Evolutionary conservation across 2,113 vertebrate genomes (phyloP).

Genomic region (Orientallactaga bullata): DNA sequence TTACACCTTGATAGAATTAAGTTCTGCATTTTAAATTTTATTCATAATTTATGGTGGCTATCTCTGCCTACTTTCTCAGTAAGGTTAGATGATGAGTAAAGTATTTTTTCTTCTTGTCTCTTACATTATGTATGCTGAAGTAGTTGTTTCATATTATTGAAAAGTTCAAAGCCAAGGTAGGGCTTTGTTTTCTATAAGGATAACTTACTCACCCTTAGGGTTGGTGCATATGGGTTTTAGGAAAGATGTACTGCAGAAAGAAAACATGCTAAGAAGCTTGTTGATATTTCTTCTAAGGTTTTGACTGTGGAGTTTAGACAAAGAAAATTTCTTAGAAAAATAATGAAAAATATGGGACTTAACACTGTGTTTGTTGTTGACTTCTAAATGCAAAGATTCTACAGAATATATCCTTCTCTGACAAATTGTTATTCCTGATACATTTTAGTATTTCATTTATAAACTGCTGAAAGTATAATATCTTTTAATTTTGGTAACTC

Average conservation of each 20-base stretch:
- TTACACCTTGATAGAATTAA: not conserved
- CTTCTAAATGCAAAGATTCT: conserved; percentile 44
- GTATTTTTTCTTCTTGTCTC: conserved; percentile 26
- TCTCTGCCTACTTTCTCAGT: not conserved
- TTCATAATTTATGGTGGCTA: conserved; percentile 33
- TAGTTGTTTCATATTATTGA: not conserved
- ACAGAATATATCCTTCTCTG: conserved; percentile 19
- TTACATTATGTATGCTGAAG: not conserved
- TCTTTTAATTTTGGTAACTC: conserved; percentile 45
- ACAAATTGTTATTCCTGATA: conserved; percentile 35
- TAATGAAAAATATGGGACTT: not conserved
- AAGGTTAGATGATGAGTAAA: not conserved
- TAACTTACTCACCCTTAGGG: not conserved
- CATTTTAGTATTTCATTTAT: conserved; percentile 57
- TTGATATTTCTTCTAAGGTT: not conserved
- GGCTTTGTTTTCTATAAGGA: not conserved
- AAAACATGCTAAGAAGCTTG: not conserved
- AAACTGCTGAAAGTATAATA: conserved; percentile 41
- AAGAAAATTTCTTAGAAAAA: conserved; percentile 34
- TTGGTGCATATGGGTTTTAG: not conserved
- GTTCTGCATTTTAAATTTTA: conserved; percentile 15
- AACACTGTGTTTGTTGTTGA: not conserved
- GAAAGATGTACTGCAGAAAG: not conserved
- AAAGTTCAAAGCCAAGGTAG: not conserved
- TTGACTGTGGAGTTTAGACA: not conserved